These are phyloP conservation scores for Acanthurus tractus DNA, from an alignment of 2,797 vertebrate genomes.

Conservation along the genomic window DNA sequence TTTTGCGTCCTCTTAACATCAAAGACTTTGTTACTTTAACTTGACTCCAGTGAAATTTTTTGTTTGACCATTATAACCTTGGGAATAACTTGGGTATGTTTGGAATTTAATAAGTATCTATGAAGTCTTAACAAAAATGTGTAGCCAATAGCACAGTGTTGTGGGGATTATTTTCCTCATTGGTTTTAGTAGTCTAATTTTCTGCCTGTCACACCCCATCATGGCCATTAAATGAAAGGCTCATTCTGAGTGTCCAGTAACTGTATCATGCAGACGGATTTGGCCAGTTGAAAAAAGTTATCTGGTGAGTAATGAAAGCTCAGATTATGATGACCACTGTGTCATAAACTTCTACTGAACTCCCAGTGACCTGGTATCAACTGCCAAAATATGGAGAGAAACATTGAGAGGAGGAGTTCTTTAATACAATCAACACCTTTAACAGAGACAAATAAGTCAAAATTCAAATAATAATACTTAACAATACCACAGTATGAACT, in stretches of 20 bases:
- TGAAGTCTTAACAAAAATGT: conserved; percentile 35
- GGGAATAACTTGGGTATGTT: conserved; percentile 23
- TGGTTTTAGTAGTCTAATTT: conserved; percentile 49
- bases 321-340: conserved; percentile 49
- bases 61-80: conserved; percentile 20
- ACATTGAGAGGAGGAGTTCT: conserved; percentile 3
- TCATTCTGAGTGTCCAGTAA: conserved; percentile 35
- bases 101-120: conserved; percentile 21
- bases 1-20: not conserved
- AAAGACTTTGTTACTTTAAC: not conserved
- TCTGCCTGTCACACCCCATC: conserved; percentile 54
- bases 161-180: conserved; percentile 23
- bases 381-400: conserved; percentile 24
- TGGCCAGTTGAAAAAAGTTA: conserved; percentile 39
- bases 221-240: conserved; percentile 41
- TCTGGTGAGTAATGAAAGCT: conserved; percentile 56
- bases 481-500: not conserved
- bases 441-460: conserved; percentile 20
- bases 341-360: conserved; percentile 61
- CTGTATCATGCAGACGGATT: conserved; percentile 33
- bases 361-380: conserved; percentile 46
- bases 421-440: conserved; percentile 20
- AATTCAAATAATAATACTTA: conserved; percentile 11
- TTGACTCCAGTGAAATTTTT: not conserved
- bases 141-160: conserved; percentile 24